Evolutionary conservation across 2,797 vertebrate genomes (phyloP).

Genomic region (Propithecus perrieri): DNA sequence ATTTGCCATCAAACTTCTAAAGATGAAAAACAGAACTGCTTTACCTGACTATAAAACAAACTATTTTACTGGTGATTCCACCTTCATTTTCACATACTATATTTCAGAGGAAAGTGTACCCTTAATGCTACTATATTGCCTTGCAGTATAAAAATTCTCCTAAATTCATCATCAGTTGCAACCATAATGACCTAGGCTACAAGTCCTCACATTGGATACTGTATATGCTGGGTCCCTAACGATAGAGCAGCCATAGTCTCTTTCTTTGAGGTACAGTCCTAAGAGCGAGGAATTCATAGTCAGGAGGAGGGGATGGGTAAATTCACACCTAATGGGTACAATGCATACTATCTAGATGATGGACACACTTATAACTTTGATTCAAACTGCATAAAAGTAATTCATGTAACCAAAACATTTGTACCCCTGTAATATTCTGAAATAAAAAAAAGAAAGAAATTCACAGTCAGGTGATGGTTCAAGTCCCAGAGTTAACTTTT

Average conservation of each 20-base stretch:
- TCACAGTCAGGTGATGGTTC: neutral
- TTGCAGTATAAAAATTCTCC: neutral
- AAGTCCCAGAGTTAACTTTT: neutral
- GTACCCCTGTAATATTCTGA: no score
- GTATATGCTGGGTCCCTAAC: neutral
- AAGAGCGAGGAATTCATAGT: neutral
- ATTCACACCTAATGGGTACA: no score
- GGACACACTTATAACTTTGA: no score
- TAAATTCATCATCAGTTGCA: neutral
- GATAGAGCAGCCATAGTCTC: neutral
- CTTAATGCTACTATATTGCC: neutral
- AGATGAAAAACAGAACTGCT: conserved; percentile 41
- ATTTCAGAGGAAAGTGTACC: neutral
- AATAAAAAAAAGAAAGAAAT: neutral
- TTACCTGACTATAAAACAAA: neutral
- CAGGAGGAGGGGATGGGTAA: no score
- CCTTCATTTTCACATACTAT: neutral
- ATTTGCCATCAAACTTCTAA: neutral
- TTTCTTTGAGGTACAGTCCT: neutral
- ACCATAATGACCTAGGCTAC: neutral
- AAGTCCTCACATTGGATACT: neutral
- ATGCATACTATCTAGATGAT: no score
- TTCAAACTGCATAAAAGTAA: no score
- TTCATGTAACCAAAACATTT: no score
- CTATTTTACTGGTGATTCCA: neutral